A percentile compares a stretch with the other conserved stretches of the same genome.
Conservation (phyloP, 2,888 invertebrate genomes). For the Artemia sinica region DNA sequence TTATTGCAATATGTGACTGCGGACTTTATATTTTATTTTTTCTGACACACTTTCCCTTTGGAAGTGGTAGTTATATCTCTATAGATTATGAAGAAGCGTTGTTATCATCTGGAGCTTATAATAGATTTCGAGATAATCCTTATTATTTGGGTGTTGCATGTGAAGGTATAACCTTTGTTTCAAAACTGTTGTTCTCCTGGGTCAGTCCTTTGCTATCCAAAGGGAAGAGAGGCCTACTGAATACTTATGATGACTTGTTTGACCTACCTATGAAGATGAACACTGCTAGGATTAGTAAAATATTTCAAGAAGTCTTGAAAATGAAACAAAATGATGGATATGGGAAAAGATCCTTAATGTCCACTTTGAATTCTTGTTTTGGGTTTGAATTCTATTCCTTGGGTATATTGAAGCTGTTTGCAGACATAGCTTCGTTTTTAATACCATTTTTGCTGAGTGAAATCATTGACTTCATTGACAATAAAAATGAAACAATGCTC, state of each 20-base stretch:
- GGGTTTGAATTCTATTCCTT: constrained; percentile 66
- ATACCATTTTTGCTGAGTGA: constrained; percentile 72
- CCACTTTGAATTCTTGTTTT: constrained; percentile 54
- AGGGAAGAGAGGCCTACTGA: constrained; percentile 52
- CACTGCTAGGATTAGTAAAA: background rate
- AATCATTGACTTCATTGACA: constrained; percentile 59
- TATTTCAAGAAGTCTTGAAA: constrained; percentile 14
- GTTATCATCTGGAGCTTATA: background rate
- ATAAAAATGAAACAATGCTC: constrained; percentile 44
- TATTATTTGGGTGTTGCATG: constrained; percentile 60
- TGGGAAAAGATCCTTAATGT: constrained; percentile 37
- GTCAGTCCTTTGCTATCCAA: constrained; percentile 65
- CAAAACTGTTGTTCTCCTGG: constrained; percentile 69
- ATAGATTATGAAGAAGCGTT: background rate
- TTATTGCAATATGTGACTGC: background rate
- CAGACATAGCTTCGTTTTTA: constrained; percentile 67
- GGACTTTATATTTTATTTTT: background rate
- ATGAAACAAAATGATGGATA: constrained; percentile 16
- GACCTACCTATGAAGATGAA: constrained; percentile 47
- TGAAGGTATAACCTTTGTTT: constrained; percentile 50
- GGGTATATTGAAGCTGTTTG: constrained; percentile 59
- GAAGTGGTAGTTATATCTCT: background rate
- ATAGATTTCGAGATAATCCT: constrained; percentile 38
- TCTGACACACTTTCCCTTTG: background rate
- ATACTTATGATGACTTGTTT: constrained; percentile 59